Percentiles rank a stretch among this genome's conserved stretches.
These are phyloP conservation scores for Thecocarcelia acutangulata DNA, from an alignment of 2,888 invertebrate genomes.

Conservation along the genomic window DNA sequence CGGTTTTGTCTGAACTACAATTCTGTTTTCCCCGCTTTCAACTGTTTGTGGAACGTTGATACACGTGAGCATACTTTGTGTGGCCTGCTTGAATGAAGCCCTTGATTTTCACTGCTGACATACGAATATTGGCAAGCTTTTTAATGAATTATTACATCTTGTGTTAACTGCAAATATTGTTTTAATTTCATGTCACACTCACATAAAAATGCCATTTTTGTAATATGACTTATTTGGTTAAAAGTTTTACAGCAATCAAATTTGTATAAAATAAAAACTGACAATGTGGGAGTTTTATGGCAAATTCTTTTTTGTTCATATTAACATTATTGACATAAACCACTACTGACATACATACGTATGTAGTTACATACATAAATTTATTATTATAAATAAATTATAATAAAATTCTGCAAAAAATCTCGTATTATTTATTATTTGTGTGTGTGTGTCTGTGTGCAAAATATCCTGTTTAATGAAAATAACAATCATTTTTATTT, in stretches of 20 bases:
- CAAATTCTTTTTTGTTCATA: conserved; percentile 29
- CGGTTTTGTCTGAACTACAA: too few species aligned
- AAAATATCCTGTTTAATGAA: conserved; percentile 44
- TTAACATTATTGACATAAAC: conserved; percentile 50
- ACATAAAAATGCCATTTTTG: conserved; percentile 54
- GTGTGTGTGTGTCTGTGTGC: background rate
- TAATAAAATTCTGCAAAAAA: conserved; percentile 33
- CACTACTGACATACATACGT: conserved; percentile 61
- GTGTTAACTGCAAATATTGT: conserved; percentile 60
- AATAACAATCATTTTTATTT: conserved; percentile 47
- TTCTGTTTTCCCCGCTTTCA: too few species aligned
- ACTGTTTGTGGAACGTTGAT: too few species aligned
- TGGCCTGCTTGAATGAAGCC: background rate
- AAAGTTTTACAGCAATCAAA: conserved; percentile 40
- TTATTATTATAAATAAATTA: conserved; percentile 63
- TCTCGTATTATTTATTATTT: background rate
- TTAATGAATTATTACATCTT: conserved; percentile 14
- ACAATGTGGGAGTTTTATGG: conserved; percentile 40
- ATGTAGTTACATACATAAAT: background rate
- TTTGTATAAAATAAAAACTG: conserved; percentile 12
- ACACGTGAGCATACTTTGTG: too few species aligned
- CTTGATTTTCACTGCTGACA: background rate
- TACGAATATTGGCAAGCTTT: background rate
- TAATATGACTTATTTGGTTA: conserved; percentile 55
- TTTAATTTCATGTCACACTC: conserved; percentile 61